Evolutionary conservation across 1,140 invertebrate species (phyloP).

Genomic region (Hypothenemus hampei): DNA sequence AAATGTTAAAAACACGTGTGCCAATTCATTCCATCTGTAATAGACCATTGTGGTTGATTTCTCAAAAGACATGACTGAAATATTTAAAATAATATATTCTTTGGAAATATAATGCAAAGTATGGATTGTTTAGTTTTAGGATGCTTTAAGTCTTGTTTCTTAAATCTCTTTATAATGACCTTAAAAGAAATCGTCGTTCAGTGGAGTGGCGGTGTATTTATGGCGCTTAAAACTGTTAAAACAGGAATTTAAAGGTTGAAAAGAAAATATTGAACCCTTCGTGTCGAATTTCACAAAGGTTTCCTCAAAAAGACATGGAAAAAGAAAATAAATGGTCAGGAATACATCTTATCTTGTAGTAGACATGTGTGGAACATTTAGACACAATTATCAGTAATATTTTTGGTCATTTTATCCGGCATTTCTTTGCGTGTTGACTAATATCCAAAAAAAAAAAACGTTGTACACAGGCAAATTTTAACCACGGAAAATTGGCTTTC

Average conservation of each 20-base stretch:
- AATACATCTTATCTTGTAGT: constrained; percentile 8
- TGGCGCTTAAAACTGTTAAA: no score
- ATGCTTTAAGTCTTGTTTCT: no score
- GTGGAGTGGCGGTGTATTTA: no score
- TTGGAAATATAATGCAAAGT: no score
- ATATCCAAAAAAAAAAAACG: constrained; percentile 28
- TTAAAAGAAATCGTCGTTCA: no score
- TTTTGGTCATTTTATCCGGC: constrained; percentile 12
- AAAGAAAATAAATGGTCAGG: not conserved
- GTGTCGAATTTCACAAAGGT: not conserved
- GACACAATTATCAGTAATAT: constrained; percentile 16
- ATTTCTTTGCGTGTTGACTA: constrained; percentile 14
- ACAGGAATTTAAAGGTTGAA: not conserved
- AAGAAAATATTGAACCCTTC: not conserved
- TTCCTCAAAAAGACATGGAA: not conserved
- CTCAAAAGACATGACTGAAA: no score
- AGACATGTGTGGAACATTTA: not conserved
- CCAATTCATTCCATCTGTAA: no score
- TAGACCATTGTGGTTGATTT: no score
- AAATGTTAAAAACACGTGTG: no score
- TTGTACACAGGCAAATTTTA: constrained; percentile 36
- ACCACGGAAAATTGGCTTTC: constrained; percentile 34
- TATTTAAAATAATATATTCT: no score
- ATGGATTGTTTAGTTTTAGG: no score
- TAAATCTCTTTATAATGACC: no score